Conservation (phyloP, 2,888 invertebrate species). For the Cybosia mesomella region DNA sequence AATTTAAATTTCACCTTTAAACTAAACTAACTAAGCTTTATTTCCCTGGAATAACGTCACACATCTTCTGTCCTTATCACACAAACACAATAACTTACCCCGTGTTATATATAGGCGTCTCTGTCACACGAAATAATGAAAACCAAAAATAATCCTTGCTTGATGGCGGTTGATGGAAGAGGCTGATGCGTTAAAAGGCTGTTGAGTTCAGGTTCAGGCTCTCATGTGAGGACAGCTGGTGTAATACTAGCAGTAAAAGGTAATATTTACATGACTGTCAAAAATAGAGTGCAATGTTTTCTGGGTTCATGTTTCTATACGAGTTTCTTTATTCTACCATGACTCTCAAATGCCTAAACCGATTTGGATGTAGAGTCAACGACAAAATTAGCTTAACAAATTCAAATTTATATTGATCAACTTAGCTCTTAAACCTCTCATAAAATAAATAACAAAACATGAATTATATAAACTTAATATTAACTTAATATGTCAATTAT, state of each 20-base stretch:
- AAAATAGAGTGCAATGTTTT: background rate
- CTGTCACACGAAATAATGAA: background rate
- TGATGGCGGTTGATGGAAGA: background rate
- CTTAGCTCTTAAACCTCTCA: too few species aligned
- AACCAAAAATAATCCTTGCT: background rate
- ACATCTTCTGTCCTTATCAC: background rate
- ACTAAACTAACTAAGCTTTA: background rate
- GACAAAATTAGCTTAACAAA: too few species aligned
- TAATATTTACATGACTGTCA: background rate
- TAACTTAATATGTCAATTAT: too few species aligned
- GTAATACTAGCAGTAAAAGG: background rate
- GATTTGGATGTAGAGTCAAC: background rate
- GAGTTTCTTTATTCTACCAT: background rate
- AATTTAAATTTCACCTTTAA: background rate
- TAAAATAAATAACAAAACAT: too few species aligned
- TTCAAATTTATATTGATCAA: too few species aligned
- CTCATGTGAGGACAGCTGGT: constrained; percentile 3
- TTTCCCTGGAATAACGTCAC: background rate
- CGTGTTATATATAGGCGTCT: background rate
- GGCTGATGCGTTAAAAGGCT: background rate
- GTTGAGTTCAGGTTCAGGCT: background rate
- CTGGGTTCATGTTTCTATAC: background rate
- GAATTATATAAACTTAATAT: too few species aligned
- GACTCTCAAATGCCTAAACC: background rate
- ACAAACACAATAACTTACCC: background rate